These are phyloP conservation scores for Drosophila cognata DNA, from an alignment of 2,888 invertebrate genomes.

Conservation along the genomic window DNA sequence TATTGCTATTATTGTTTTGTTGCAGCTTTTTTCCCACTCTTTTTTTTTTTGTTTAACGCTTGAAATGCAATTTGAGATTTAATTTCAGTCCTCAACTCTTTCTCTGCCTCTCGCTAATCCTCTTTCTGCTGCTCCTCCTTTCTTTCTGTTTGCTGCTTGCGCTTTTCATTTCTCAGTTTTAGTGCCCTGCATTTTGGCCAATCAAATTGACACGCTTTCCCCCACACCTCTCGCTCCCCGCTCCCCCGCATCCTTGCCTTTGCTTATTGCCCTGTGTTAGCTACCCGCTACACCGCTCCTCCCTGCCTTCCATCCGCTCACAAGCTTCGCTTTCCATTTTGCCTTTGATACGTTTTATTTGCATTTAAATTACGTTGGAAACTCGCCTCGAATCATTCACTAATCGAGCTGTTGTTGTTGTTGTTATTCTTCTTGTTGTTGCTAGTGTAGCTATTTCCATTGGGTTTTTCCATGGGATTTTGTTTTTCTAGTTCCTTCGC, in stretches of 20 bases:
- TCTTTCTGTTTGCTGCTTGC: constrained; percentile 14
- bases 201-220: constrained; percentile 76
- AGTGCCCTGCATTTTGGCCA: constrained; percentile 55
- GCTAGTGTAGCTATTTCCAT: constrained; percentile 35
- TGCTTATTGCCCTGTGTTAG: background rate
- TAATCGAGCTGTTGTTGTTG: constrained; percentile 37
- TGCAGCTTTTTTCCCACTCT: constrained; percentile 1
- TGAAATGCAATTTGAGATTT: constrained; percentile 69
- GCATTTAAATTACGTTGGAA: constrained; percentile 76
- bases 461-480: constrained; percentile 42
- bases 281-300: constrained; percentile 3
- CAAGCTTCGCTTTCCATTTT: constrained; percentile 51
- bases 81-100: constrained; percentile 44
- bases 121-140: constrained; percentile 4
- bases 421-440: constrained; percentile 35
- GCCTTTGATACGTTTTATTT: constrained; percentile 68
- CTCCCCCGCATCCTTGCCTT: background rate
- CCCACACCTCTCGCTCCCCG: constrained; percentile 18
- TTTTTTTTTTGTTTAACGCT: constrained; percentile 41
- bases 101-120: constrained; percentile 2
- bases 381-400: constrained; percentile 48
- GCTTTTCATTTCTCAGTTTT: constrained; percentile 49
- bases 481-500: constrained; percentile 34
- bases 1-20: constrained; percentile 20
- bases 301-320: background rate